These are phyloP conservation scores for Epirrhoe tristata DNA, from an alignment of 2,888 invertebrate species.

Conservation along the genomic window DNA sequence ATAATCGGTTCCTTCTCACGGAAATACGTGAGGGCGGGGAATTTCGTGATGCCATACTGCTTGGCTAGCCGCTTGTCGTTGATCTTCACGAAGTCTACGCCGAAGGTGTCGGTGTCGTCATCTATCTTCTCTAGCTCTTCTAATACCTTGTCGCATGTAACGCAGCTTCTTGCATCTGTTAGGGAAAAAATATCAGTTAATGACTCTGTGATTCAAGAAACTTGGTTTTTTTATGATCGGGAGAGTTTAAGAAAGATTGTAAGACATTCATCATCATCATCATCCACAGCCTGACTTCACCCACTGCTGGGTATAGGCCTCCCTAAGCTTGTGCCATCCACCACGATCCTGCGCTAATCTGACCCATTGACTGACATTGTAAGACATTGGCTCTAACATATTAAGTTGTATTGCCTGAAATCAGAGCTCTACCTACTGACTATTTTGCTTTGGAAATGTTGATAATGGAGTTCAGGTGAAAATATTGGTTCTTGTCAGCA, in stretches of 20 bases:
- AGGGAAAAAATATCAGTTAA: not conserved
- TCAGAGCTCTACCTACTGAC: not conserved
- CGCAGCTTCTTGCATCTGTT: conserved; percentile 95
- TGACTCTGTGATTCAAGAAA: no score
- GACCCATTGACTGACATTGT: no score
- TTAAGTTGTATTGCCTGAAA: no score
- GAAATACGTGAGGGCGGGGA: conserved; percentile 98
- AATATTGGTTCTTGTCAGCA: not conserved
- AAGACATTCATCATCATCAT: no score
- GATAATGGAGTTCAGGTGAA: not conserved
- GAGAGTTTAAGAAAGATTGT: no score
- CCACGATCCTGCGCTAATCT: no score
- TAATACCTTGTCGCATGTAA: conserved; percentile 95
- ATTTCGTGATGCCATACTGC: conserved; percentile 97
- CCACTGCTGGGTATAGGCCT: no score
- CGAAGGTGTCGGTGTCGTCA: conserved; percentile 97
- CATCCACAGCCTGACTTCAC: no score
- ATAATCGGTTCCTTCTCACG: conserved; percentile 98
- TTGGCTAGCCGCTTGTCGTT: conserved; percentile 98
- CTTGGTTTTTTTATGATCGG: not conserved
- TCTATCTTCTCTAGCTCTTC: conserved; percentile 97
- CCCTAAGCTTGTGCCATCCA: no score
- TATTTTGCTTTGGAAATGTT: not conserved
- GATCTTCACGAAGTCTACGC: conserved; percentile 97
- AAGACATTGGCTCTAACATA: no score